Evolutionary conservation across 2,888 invertebrate genomes (phyloP).

Genomic region (Mimas tiliae): DNA sequence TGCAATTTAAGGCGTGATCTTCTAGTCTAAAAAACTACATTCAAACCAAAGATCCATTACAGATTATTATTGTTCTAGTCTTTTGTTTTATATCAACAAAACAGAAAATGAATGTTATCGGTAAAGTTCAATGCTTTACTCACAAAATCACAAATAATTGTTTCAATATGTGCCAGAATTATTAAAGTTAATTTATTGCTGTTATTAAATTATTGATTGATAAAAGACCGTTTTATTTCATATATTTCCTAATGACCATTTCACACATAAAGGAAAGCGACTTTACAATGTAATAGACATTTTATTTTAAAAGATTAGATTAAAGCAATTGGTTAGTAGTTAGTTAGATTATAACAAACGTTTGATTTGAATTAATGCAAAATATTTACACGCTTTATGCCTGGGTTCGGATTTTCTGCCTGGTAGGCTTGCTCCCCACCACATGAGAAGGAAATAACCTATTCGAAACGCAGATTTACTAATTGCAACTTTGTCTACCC

Average conservation of each 20-base stretch:
- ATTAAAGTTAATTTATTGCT: slow-evolving; percentile 23
- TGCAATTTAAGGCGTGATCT: too few species aligned
- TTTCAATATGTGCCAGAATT: not conserved
- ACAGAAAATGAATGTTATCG: not conserved
- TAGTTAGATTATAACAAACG: too few species aligned
- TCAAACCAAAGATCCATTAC: too few species aligned
- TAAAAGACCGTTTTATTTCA: slow-evolving; percentile 16
- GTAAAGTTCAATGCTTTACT: slow-evolving; percentile 6
- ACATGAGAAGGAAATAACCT: too few species aligned
- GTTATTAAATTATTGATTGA: slow-evolving; percentile 20
- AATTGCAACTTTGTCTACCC: too few species aligned
- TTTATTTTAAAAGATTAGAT: not conserved
- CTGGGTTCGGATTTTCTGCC: too few species aligned
- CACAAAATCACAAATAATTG: not conserved
- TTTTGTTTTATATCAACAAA: not conserved
- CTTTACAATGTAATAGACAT: not conserved
- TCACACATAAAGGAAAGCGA: not conserved
- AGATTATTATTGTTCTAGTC: not conserved
- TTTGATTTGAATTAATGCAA: slow-evolving; percentile 1
- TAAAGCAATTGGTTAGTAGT: too few species aligned
- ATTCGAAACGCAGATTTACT: too few species aligned
- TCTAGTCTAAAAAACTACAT: too few species aligned
- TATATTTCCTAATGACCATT: slow-evolving; percentile 17
- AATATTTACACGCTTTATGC: too few species aligned
- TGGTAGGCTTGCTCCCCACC: too few species aligned